phyloP scores from a whole-genome alignment of 2,113 vertebrate species.

The Pontoporia blainvillei region DNA sequence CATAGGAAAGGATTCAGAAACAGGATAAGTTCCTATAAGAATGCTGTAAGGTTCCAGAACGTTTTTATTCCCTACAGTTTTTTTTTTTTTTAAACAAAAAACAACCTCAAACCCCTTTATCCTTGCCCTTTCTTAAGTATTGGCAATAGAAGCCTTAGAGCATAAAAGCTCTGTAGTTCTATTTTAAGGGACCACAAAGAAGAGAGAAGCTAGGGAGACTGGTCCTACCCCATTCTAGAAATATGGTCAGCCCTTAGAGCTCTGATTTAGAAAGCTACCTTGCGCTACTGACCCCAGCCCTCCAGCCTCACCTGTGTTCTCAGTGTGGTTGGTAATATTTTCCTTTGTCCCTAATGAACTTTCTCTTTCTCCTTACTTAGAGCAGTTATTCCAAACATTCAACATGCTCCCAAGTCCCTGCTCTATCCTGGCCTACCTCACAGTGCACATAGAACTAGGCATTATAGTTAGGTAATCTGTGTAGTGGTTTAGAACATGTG shows the following conservation, averaged over 20 bases:
- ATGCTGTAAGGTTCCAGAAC: background rate
- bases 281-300: background rate
- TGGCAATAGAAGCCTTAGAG: background rate
- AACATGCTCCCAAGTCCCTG: background rate
- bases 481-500: background rate
- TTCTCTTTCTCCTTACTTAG: background rate
- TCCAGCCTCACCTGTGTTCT: background rate
- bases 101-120: background rate
- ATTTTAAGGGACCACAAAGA: background rate
- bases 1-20: background rate
- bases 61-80: background rate
- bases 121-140: background rate
- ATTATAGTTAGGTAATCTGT: rapidly evolving
- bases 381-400: background rate
- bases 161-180: background rate
- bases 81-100: background rate
- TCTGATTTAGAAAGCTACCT: background rate
- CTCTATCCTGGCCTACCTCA: background rate
- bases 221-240: background rate
- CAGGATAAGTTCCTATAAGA: background rate
- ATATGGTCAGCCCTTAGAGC: background rate
- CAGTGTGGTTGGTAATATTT: background rate
- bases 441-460: background rate
- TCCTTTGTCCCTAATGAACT: background rate
- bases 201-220: background rate